These are phyloP conservation scores for Leptinotarsa lineolata DNA, from an alignment of 1,140 invertebrate genomes.

Conservation along the genomic window DNA sequence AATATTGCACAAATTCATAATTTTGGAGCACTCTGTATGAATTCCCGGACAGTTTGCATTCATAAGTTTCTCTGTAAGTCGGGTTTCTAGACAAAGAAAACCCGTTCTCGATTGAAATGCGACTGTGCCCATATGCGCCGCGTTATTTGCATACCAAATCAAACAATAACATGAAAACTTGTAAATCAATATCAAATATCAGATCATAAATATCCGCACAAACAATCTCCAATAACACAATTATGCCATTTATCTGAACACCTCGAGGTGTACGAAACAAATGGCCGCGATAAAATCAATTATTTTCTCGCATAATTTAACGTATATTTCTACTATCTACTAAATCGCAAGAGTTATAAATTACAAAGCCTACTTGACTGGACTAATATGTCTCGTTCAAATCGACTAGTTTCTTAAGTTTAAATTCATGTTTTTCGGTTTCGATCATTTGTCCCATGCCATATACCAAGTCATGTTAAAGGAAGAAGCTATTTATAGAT, in stretches of 20 bases:
- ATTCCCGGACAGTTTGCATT: too few species aligned
- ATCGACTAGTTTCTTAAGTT: slow-evolving; percentile 38
- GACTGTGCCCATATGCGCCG: neutral
- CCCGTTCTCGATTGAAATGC: neutral
- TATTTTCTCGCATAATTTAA: slow-evolving; percentile 23
- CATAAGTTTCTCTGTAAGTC: neutral
- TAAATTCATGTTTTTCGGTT: slow-evolving; percentile 34
- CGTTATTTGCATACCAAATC: slow-evolving; percentile 19
- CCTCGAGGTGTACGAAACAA: slow-evolving; percentile 26
- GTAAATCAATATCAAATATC: slow-evolving; percentile 24
- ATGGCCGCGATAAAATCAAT: slow-evolving; percentile 30
- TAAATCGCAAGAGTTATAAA: slow-evolving; percentile 29
- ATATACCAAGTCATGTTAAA: neutral
- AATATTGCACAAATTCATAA: too few species aligned
- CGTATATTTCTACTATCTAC: slow-evolving; percentile 28
- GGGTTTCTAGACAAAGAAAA: neutral
- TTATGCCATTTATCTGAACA: slow-evolving; percentile 29
- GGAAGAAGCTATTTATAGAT: slow-evolving; percentile 24
- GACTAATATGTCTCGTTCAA: slow-evolving; percentile 37
- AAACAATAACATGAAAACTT: slow-evolving; percentile 16
- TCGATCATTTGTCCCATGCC: slow-evolving; percentile 23
- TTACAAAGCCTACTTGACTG: slow-evolving; percentile 25
- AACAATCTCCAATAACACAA: slow-evolving; percentile 29
- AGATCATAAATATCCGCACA: slow-evolving; percentile 9
- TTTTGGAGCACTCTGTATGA: too few species aligned